Evolutionary conservation across 2,888 invertebrate species (phyloP).

Genomic region (Calliscelio sp.): DNA sequence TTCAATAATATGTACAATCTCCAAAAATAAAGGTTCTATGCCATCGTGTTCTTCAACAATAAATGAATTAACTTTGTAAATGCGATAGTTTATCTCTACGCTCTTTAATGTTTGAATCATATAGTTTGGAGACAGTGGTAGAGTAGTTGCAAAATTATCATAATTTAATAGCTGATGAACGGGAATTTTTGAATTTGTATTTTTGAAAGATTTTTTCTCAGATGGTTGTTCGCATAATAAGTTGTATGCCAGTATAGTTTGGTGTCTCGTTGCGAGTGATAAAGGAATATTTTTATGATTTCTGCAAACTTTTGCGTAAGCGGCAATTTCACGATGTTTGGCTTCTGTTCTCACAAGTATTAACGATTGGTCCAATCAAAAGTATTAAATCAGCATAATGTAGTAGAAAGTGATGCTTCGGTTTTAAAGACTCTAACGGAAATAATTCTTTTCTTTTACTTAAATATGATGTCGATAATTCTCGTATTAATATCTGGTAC

Average conservation of each 20-base stretch:
- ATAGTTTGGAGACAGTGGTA: neutral
- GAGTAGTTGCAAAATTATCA: neutral
- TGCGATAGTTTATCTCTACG: no score
- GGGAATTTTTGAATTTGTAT: neutral
- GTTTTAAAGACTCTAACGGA: constrained; percentile 47
- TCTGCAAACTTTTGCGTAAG: constrained; percentile 47
- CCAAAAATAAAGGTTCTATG: no score
- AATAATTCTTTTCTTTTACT: constrained; percentile 51
- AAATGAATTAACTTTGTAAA: no score
- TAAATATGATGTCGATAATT: constrained; percentile 23
- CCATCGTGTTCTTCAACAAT: no score
- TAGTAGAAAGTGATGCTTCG: constrained; percentile 61
- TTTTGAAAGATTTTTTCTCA: neutral
- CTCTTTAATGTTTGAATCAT: no score
- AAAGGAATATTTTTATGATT: constrained; percentile 48
- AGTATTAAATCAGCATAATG: constrained; percentile 54
- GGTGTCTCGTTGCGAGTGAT: constrained; percentile 50
- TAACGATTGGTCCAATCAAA: constrained; percentile 56
- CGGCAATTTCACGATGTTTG: constrained; percentile 37
- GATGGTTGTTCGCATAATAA: neutral
- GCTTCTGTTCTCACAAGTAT: constrained; percentile 58
- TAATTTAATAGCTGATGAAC: no score
- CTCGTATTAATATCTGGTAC: neutral
- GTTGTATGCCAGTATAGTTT: neutral
- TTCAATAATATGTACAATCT: no score